Evolutionary conservation across 2,113 vertebrate species (phyloP), one percentile per base, ranked within the genome.

Genomic region (Rhinogobius similis): DNA sequence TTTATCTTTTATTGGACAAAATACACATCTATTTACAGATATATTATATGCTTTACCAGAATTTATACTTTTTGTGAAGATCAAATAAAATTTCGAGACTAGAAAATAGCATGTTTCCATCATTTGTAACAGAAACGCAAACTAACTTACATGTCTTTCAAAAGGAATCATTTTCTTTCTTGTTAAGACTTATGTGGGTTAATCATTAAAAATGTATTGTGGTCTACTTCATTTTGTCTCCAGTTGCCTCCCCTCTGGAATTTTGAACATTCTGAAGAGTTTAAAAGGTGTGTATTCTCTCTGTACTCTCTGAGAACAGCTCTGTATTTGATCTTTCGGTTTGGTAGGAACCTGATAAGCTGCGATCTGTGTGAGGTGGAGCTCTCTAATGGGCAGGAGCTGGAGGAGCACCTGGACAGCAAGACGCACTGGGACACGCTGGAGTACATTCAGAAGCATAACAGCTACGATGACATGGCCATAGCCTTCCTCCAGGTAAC

Each of bases 401-500:
- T 91, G 73, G 77, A 87, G 62, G 79, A 86, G 65, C 89, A 91
- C 62, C 32, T 89, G 62, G 86, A 90, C 32, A 72, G 78, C 46
- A 89, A 67, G 65, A 73, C 23, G 41, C 90, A 91, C 80, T 90
- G 90, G 90, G 81, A 76, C 55, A 89, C 83, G 0, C 52, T 91
- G 67, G 88, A 90, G 68, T 68, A 87, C 78, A 90, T 91, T 32
- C 90, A 91, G 64, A 64, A 78, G 67, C 67, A 85, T 14, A 88
- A 86, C 38, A 73, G 75, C n/a, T 91, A 88, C 1, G 80, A 88
- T 20, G 90, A 91, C 48, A 0, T 90, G 69, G 26, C 55, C 1
- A 78, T 90, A 65, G 88, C 90, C 1, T 90, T 90, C 43, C 58
- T 91, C 13, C 90, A 91, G 87, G 90, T 90, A 52, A 26, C 53